Evolutionary conservation across 2,888 invertebrate species (phyloP), one percentile per base, ranked within the genome.

Genomic region (Pollenia griseotomentosa): DNA sequence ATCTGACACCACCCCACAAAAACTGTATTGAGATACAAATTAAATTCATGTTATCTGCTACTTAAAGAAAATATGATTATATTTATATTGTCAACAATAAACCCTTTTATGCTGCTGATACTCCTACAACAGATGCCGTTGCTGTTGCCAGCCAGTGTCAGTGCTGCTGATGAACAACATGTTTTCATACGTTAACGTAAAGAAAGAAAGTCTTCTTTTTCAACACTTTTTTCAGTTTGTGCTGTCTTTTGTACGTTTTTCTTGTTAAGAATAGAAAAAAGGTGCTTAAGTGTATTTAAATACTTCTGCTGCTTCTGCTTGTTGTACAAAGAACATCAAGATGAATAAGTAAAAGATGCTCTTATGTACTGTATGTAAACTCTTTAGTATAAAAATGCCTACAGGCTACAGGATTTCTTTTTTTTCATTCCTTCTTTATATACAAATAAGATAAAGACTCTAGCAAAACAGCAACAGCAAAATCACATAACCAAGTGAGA

Each of bases 361-460:
- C 87, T 77, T 87, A 78, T 81, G 73, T 74, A 46, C 46, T 81
- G 66, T 66, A 57, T 78, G 68, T 78, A 81, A 87, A 87, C 81
- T 83, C 81, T 83, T 83, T 83, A 81, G 71, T 81, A 59, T 55
- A 51, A 87, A 81, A 83, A 81, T 83, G 83, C 73, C 86, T 87
- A 77, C 14, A 81, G 86, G 80, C 77, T 48, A 66, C 16, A 81
- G 66, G 46, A 61, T 81, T 83, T 83, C 23, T 71, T 77, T 61
- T n/a, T 59, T 46, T n/a, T 42, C 68, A 71, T 19, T 48, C 2
- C 40, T 73, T 6, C 12, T 19, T 66, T 46, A 9, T 12, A 16
- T 8, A 66, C 66, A 59, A 78, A 61, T 66, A 53, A 2, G 44
- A 84, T 73, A 73, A 59, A 78, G 44, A 66, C 55, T 65, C 19